Evolutionary conservation across 2,113 vertebrate genomes (phyloP), one percentile per base, ranked within the genome.

Genomic region (Stegastes partitus): DNA sequence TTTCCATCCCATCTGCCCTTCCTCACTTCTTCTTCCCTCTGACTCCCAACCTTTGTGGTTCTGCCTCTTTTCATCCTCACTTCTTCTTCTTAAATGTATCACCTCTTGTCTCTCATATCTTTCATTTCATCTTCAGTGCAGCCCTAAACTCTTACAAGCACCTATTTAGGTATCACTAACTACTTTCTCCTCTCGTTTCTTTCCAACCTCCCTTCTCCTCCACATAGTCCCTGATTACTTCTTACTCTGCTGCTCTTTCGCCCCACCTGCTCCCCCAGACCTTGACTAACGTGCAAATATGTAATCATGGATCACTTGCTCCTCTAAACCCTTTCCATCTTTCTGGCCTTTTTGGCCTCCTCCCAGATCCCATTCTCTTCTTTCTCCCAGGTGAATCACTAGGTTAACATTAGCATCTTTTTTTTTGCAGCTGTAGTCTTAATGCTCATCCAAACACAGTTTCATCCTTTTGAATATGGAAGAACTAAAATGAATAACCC

Each of bases 381-480:
- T 31, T 74, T 61, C 51, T 73, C 44, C 10, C 16, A 57, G 37
- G 21, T 79, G 55, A 71, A 54, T 56, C 42, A 25, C 28, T 23
- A 26, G 21, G 47, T 70, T 34, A 76, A 56, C 67, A 72, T 66
- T 31, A 25, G n/a, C 4, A 1, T 56, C 25, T 50, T 79, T 42
- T 37, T n/a, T 19, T 15, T 18, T 2, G 10, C 23, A 55, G 66
- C 53, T 76, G 51, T 50, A 67, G 64, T 44, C 49, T 11, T 56
- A 49, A 23, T 22, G 62, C 21, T 59, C 57, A 83, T 83, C 68
- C 69, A 79, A 82, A 80, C 57, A 65, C 10, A 45, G 8, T 56
- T 64, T 71, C 12, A 56, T 55, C 59, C 56, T 69, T 77, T 62
- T 73, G 9, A 82, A 76, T 65, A 62, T 55, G 61, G 28, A 75